A percentile compares a stretch with the other conserved stretches of the same genome.
Conservation (phyloP, 1,140 invertebrate species). For the Andricus grossulariae region DNA sequence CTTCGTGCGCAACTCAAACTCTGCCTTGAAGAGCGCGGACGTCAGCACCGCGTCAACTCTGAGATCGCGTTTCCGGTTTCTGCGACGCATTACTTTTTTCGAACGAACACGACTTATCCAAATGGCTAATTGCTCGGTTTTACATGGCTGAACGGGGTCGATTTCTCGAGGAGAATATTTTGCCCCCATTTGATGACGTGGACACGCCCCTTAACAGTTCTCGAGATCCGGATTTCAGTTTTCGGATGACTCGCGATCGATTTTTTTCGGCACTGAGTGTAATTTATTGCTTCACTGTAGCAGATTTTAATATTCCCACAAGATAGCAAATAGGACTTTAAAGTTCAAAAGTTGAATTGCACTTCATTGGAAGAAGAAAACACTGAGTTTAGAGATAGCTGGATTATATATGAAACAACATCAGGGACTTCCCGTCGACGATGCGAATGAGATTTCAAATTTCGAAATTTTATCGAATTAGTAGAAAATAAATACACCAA, state of each 20-base stretch:
- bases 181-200: conserved; percentile 43
- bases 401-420: not conserved
- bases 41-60: conserved; percentile 73
- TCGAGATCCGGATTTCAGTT: not conserved
- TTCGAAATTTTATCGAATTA: conserved; percentile 35
- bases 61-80: conserved; percentile 67
- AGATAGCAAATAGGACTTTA: too few relatives aligned
- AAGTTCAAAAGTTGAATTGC: not conserved
- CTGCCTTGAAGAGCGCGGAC: conserved; percentile 66
- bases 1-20: conserved; percentile 69
- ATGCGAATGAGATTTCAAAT: conserved; percentile 6
- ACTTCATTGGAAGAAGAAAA: not conserved
- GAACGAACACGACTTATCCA: conserved; percentile 73
- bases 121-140: conserved; percentile 64
- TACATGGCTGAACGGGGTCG: conserved; percentile 54
- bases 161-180: conserved; percentile 43
- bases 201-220: not conserved
- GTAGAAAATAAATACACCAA: conserved; percentile 62
- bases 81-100: conserved; percentile 70
- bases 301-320: too few relatives aligned
- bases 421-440: not conserved
- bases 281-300: too few relatives aligned
- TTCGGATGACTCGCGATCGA: not conserved
- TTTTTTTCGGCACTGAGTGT: not conserved
- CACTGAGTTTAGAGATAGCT: not conserved